Conservation (phyloP, 2,888 invertebrate genomes). For the Epistrophe eligans region DNA sequence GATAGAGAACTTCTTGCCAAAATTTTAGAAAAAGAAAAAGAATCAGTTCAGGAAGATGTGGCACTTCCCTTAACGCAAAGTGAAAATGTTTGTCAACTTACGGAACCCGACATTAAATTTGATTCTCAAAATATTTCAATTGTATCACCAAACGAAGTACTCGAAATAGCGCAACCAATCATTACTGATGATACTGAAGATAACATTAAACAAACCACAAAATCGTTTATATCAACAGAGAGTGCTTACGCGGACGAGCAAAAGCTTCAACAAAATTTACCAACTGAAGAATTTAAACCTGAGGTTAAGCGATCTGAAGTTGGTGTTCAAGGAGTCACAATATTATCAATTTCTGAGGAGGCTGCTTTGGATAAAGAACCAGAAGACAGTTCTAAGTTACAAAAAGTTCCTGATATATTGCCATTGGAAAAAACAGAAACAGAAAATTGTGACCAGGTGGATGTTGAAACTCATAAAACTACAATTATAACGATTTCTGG, state of each 20-base stretch:
- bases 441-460: neutral
- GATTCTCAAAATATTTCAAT: neutral
- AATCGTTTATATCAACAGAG: slow-evolving; percentile 81
- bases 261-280: neutral
- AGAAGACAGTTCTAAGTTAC: neutral
- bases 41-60: neutral
- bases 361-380: neutral
- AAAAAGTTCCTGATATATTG: neutral
- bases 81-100: neutral
- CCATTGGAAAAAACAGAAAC: neutral
- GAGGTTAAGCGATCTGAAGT: neutral
- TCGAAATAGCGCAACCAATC: neutral
- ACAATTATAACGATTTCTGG: neutral
- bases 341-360: neutral
- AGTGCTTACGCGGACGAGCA: slow-evolving; percentile 34
- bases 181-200: neutral
- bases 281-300: neutral
- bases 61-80: neutral
- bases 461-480: neutral
- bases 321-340: neutral
- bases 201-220: slow-evolving; percentile 78
- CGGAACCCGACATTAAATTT: neutral
- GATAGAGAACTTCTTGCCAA: neutral
- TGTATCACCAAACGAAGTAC: neutral
- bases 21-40: neutral